Conservation (phyloP, 2,888 invertebrate genomes). For the Volucella bombylans region DNA sequence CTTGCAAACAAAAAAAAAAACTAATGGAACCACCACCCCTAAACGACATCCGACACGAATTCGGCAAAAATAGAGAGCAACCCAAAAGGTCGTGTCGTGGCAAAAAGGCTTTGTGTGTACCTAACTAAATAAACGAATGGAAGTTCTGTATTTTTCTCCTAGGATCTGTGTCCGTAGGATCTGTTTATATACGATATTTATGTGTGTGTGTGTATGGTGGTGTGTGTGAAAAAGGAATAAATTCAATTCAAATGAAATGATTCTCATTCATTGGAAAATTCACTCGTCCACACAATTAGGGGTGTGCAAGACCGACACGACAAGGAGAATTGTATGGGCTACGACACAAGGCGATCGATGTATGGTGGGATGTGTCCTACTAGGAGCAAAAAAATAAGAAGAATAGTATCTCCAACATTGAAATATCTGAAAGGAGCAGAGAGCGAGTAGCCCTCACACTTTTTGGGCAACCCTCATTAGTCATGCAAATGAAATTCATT, state of each 20-base stretch:
- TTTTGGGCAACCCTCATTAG: conserved; percentile 55
- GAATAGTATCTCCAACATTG: conserved; percentile 5
- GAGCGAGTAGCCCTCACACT: neutral
- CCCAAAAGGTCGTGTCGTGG: neutral
- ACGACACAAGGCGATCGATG: conserved; percentile 1
- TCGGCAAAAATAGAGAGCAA: neutral
- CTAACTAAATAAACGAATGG: conserved; percentile 62
- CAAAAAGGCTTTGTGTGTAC: conserved; percentile 12
- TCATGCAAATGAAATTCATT: conserved; percentile 71
- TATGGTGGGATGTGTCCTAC: conserved; percentile 12
- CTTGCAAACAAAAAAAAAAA: conserved; percentile 49
- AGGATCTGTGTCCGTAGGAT: neutral
- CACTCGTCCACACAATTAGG: conserved; percentile 61
- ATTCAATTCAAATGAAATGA: conserved; percentile 68
- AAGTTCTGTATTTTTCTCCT: conserved; percentile 42
- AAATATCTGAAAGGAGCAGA: conserved; percentile 16
- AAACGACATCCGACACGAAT: conserved; percentile 1
- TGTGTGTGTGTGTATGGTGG: neutral
- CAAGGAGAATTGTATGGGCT: neutral
- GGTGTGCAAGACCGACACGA: conserved; percentile 46
- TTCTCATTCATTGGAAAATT: conserved; percentile 63
- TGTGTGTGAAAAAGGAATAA: conserved; percentile 40
- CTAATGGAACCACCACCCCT: conserved; percentile 15
- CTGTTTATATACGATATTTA: too few species aligned
- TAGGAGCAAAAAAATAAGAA: conserved; percentile 4